Evolutionary conservation across 2,113 vertebrate species (phyloP).

Genomic region (Malurus alboscapulatus): DNA sequence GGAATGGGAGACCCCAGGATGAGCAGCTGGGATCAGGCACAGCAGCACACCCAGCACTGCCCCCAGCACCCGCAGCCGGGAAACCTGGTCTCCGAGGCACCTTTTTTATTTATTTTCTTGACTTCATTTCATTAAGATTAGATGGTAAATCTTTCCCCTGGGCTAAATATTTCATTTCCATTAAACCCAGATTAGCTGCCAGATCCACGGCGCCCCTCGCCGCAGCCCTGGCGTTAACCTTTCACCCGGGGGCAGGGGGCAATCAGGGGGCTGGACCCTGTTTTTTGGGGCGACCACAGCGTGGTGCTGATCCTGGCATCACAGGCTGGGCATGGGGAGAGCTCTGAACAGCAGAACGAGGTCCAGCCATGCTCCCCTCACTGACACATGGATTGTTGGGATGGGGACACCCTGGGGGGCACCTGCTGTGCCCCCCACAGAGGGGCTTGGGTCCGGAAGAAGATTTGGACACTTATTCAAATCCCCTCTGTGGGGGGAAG

Average conservation of each 20-base stretch:
- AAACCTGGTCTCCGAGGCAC: not conserved
- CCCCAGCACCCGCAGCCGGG: not conserved
- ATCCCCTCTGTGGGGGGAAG: not conserved
- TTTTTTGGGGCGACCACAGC: accelerated
- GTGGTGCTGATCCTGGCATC: not conserved
- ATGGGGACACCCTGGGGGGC: not conserved
- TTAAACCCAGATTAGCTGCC: slow-evolving; percentile 38
- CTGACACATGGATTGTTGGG: not conserved
- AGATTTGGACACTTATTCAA: not conserved
- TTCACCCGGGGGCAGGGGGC: not conserved
- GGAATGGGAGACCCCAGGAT: accelerated
- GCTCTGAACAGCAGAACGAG: accelerated
- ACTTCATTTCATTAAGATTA: slow-evolving; percentile 51
- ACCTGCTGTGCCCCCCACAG: not conserved
- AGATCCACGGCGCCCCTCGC: accelerated
- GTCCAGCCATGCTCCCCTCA: accelerated
- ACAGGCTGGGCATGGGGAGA: accelerated
- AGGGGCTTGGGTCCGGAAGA: not conserved
- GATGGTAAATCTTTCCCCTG: slow-evolving; percentile 12
- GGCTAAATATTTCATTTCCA: slow-evolving; percentile 43
- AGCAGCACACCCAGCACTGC: not conserved
- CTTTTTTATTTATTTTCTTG: not conserved
- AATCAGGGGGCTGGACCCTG: accelerated
- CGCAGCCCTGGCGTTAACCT: not conserved
- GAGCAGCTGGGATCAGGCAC: not conserved